These are phyloP conservation scores for Drymodes brunneopygia DNA, from an alignment of 2,113 vertebrate species.

Conservation along the genomic window DNA sequence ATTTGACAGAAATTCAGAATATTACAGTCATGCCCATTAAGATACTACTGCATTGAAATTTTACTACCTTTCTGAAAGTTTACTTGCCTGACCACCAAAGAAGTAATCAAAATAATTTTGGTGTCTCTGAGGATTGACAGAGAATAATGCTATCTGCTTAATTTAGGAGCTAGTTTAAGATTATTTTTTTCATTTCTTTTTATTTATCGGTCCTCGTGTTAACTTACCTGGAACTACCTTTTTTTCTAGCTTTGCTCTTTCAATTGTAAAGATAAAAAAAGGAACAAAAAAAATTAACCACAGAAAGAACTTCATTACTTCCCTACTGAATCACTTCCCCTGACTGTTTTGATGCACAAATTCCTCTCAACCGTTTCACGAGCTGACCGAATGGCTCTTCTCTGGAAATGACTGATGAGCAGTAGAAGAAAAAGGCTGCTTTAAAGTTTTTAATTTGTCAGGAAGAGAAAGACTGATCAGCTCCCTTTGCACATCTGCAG, in stretches of 20 bases:
- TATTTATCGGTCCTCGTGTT: not conserved
- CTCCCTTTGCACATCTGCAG: not conserved
- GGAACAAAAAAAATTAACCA: not conserved
- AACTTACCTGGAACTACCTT: not conserved
- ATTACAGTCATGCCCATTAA: not conserved
- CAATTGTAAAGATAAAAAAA: not conserved
- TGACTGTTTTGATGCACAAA: not conserved
- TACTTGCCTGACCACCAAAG: not conserved
- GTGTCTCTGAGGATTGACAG: not conserved
- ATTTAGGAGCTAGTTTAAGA: not conserved
- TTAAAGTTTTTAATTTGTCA: not conserved
- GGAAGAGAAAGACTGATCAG: not conserved
- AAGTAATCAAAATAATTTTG: not conserved
- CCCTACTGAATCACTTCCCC: not conserved
- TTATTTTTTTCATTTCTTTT: not conserved
- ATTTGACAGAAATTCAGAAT: not conserved
- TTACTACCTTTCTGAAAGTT: not conserved
- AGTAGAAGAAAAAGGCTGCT: not conserved
- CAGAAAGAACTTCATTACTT: not conserved
- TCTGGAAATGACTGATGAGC: not conserved
- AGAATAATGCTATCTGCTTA: not conserved
- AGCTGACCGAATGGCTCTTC: not conserved
- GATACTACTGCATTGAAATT: not conserved
- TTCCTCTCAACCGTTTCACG: not conserved
- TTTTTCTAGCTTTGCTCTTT: not conserved